Percentiles rank a stretch among this genome's conserved stretches.
These are phyloP conservation scores for Miniopterus natalensis DNA, from an alignment of 2,113 vertebrate species.

Conservation along the genomic window DNA sequence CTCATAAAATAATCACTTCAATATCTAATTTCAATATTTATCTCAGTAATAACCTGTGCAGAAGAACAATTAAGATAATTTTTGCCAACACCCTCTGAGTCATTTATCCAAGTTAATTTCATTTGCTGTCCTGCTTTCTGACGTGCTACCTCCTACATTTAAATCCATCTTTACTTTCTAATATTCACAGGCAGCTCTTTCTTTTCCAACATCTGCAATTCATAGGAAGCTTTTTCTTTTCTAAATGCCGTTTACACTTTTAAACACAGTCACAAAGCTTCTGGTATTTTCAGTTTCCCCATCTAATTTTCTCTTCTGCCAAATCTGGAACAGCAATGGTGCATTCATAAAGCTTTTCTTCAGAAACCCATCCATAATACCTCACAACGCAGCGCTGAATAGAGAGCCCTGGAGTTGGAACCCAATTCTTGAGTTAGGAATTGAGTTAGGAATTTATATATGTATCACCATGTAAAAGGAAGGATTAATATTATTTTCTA, in stretches of 20 bases:
- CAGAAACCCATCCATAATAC: background rate
- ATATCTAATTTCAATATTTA: constrained; percentile 76
- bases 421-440: background rate
- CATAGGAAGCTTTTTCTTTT: constrained; percentile 4
- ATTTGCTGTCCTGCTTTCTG: constrained; percentile 28
- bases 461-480: background rate
- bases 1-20: constrained; percentile 71
- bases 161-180: constrained; percentile 56
- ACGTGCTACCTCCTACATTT: background rate
- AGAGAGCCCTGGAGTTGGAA: background rate
- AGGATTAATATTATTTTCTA: constrained; percentile 1
- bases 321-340: constrained; percentile 22
- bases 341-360: constrained; percentile 42
- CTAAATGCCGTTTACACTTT: constrained; percentile 15
- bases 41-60: constrained; percentile 59
- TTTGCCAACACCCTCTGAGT: constrained; percentile 57
- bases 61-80: constrained; percentile 67
- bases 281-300: constrained; percentile 33
- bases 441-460: background rate
- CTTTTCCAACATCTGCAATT: constrained; percentile 33
- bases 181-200: constrained; percentile 40
- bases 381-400: background rate
- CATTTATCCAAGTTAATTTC: constrained; percentile 66
- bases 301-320: constrained; percentile 52
- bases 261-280: constrained; percentile 35